Base-by-base conservation (phyloP, 2,797 vertebrate species). In the Chelon labrosus region DNA sequence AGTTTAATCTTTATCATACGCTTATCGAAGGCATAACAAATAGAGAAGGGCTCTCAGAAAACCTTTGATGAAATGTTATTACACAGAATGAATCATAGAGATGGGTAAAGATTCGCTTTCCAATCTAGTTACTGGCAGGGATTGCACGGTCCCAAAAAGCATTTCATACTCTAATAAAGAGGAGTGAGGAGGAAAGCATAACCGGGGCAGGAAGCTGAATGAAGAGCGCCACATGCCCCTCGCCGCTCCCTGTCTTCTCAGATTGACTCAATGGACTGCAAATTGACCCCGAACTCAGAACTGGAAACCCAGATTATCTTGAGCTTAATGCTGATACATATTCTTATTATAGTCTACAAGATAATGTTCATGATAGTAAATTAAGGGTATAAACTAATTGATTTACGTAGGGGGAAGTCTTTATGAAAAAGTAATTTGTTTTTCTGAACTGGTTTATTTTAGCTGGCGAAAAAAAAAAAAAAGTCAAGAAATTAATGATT, bases 41-140 rank as follows among this genome's bases (percentile, higher is more conserved):
- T 93, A 91, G 89, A 91, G 83, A 90, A 84, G 79, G 84, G 73
- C 83, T 88, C 82, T 90, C 82, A 82, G 91, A 92, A 89, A 92
- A 83, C 68, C 88, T 91, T 91, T 91, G 93, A 95, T 94, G 91
- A 95, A 95, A 94, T 94, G 91, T 94, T 93, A 94, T 93, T 94
- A 89, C 85, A 82, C 87, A 88, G 91, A 94, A 95, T 94, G 91
- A 90, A 94, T 94, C 91, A 93, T 70, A 78, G 83, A 85, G 90
- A 91, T 82, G 86, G 90, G 89, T 90, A 88, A 92, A 90, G 91
- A 94, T 89, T 89, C 59, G 87, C 91, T 93, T 92, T 92, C 89
- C 92, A 94, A 95, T 94, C 85, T 86, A 88, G 92, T 95, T 94
- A 93, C 84, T 85, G 85, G 76, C 73, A 39, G 71, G 73, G 79